A percentile compares a stretch with the other conserved stretches of the same genome.
Evolutionary conservation across 2,888 invertebrate genomes (phyloP).

Genomic region (Candidula unifasciata): DNA sequence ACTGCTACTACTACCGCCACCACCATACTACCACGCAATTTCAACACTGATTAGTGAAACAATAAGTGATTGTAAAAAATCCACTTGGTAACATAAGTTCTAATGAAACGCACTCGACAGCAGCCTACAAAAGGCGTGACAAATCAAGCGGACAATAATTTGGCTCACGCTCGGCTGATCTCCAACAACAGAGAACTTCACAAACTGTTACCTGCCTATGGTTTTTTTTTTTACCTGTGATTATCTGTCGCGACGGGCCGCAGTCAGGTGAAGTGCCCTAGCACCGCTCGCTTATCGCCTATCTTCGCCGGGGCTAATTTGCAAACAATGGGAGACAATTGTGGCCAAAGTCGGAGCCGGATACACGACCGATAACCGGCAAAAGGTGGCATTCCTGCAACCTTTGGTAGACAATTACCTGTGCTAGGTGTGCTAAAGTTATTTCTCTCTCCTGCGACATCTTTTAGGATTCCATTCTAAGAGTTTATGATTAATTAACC

Average conservation of each 20-base stretch:
- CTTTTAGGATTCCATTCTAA: too few species aligned
- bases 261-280: not conserved
- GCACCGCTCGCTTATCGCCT: not conserved
- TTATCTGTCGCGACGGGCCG: slow-evolving; percentile 4
- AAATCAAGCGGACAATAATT: not conserved
- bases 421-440: not conserved
- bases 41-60: too few species aligned
- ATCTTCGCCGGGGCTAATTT: slow-evolving; percentile 6
- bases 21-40: too few species aligned
- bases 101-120: not conserved
- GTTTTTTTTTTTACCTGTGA: not conserved
- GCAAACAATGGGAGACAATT: slow-evolving; percentile 12
- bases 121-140: not conserved
- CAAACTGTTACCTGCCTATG: slow-evolving; percentile 19
- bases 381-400: not conserved
- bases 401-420: not conserved
- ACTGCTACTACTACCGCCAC: too few species aligned
- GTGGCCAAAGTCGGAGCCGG: not conserved
- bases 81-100: too few species aligned
- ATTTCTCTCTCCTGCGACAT: too few species aligned
- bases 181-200: not conserved
- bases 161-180: not conserved
- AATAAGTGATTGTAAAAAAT: too few species aligned
- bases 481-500: too few species aligned
- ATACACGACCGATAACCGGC: not conserved